Evolutionary conservation across 2,113 vertebrate genomes (phyloP).

Genomic region (Cricetomys ansorgei): DNA sequence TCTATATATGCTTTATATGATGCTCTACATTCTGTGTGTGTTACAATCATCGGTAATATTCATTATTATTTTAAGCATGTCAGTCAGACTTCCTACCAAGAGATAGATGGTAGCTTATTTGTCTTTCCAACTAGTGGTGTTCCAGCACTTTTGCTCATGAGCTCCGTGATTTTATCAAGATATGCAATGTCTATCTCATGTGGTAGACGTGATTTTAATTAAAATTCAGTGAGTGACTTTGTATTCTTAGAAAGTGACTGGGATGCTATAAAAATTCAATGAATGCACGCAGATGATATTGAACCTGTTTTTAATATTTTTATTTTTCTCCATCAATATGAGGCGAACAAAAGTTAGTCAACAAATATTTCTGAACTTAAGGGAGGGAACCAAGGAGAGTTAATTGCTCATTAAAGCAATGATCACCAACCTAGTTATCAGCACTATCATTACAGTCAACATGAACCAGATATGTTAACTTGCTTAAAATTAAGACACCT

Average conservation of each 20-base stretch:
- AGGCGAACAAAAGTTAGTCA: background rate
- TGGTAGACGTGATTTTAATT: background rate
- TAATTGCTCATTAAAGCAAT: constrained; percentile 47
- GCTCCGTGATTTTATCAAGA: background rate
- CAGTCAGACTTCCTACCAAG: background rate
- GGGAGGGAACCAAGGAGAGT: constrained; percentile 13
- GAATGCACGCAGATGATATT: background rate
- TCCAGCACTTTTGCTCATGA: background rate
- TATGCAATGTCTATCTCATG: background rate
- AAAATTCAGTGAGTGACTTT: background rate
- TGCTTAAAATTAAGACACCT: constrained; percentile 10
- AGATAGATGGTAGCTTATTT: background rate
- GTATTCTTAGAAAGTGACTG: background rate
- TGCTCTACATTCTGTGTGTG: background rate
- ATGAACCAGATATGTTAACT: constrained; percentile 10
- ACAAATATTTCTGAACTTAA: constrained; percentile 50
- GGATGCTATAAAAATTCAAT: background rate
- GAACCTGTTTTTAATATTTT: background rate
- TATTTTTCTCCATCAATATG: constrained; percentile 2
- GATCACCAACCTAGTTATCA: constrained; percentile 41
- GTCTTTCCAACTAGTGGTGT: background rate
- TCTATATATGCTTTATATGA: background rate
- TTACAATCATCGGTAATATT: background rate
- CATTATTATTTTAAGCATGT: background rate
- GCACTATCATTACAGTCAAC: background rate